Evolutionary conservation across 2,888 invertebrate genomes (phyloP), one percentile per base, ranked within the genome.

Genomic region (Cerceris rybyensis): DNA sequence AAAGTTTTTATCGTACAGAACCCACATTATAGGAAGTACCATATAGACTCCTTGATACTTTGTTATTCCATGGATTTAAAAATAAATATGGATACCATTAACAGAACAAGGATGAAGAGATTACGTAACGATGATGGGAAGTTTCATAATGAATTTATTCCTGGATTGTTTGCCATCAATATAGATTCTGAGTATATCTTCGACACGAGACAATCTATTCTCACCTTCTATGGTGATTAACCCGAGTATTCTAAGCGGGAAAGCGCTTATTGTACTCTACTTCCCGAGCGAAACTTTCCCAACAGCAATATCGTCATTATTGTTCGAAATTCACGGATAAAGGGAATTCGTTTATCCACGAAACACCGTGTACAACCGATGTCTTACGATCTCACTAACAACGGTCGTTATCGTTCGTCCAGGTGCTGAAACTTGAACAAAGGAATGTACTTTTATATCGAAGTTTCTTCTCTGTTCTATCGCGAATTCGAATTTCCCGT

Each of bases 141-240:
- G 50, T 61, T 50, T 39, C 64, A 16, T 16, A 13, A 55, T 50
- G 54, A 60, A 58, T 70, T 76, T 78, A 78, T 76, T 70, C 67
- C 58, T 14, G 70, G 67, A 67, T 28, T 16, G 67, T 78, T 70
- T 76, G 70, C 50, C 16, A 17, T 9, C 17, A 9, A 54, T 70
- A 61, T 76, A 42, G 17, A 42, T 43, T 13, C 14, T n/a, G 13
- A 9, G 14, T 65, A 60, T 55, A 43, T 65, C 57, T 14, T 43
- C 63, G 42, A 69, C 57, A 17, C 57, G 43, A 50, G 71, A 17
- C 13, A n/a, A 64, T 66, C 71, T 76, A 77, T 71, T 60, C 54
- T 61, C 46, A 59, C 59, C 61, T 17, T 17, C 50, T n/a, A 1
- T 5, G 11, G 7, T n/a, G 7, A 50, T n/a, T n/a, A 11, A 8